Evolutionary conservation across 2,113 vertebrate species (phyloP).

Genomic region (Cryptomyrus ogoouensis): DNA sequence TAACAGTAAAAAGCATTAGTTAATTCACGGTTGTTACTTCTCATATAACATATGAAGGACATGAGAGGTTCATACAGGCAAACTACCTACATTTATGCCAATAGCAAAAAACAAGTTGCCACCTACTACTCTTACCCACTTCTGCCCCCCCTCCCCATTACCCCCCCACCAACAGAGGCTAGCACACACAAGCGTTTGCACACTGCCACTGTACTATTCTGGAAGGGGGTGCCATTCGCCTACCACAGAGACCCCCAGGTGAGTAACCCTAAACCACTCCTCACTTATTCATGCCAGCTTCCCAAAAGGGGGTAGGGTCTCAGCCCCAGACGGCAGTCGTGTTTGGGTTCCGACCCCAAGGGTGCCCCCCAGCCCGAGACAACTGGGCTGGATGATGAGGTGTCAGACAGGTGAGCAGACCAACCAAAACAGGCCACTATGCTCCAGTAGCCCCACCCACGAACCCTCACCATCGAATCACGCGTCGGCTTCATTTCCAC

Average conservation of each 20-base stretch:
- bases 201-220: background rate
- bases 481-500: background rate
- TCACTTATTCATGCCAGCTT: slow-evolving; percentile 42
- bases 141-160: background rate
- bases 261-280: slow-evolving; percentile 19
- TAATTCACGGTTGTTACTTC: background rate
- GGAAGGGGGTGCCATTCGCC: background rate
- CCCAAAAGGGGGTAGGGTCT: slow-evolving; percentile 41
- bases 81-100: background rate
- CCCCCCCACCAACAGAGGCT: background rate
- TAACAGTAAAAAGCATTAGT: background rate
- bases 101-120: background rate
- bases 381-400: background rate
- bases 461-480: background rate
- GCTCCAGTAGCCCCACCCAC: background rate
- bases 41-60: background rate
- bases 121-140: background rate
- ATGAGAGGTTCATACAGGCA: background rate
- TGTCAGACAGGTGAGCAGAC: background rate
- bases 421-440: background rate
- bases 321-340: slow-evolving; percentile 32
- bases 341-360: background rate
- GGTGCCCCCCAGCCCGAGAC: too few species aligned
- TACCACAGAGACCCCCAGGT: background rate
- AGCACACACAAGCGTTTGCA: background rate